Base-by-base conservation (phyloP, 2,113 vertebrate genomes). In the Phylloscopus whistleri region DNA sequence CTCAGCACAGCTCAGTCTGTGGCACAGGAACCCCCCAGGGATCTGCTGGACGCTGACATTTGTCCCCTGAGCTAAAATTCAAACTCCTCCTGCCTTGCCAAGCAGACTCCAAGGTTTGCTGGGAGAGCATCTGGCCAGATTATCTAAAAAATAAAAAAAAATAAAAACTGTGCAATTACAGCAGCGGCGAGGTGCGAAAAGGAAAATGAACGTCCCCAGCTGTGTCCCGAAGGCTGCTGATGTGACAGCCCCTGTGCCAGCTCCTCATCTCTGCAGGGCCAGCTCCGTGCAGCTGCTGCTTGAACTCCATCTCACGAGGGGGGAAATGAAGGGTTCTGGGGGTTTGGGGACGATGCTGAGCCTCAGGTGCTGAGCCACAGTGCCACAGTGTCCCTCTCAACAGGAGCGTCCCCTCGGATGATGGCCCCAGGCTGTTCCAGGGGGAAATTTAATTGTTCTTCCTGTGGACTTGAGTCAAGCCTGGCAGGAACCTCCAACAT, bases 41-140 rank as follows among this genome's bases (percentile, higher is more conserved):
- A 37, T 84, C 84, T 76, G 84, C 69, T n/a, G 87, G 91, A 41
- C 0, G 0, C 63, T 87, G 91, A 28, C 81, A 35, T 53, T 53
- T 11, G 74, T 17, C 91, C 90, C 70, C 20, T 37, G 84, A 84
- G 89, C 37, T 79, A 41, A 94, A 95, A 94, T 94, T 92, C 72
- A 95, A 96, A 68, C 72, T 46, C 81, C 67, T 87, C 43, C 62
- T 62, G 84, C 74, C 63, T 72, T 31, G 80, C 56, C 94, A 48
- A 24, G 24, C 56, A 86, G 43, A 17, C 64, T 88, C 59, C 44
- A 23, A 44, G 89, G 80, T 74, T 93, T 90, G 64, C 11, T 81
- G 72, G 73, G 94, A 84, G 73, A 95, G 68, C 93, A 96, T 70
- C 91, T 93, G 92, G 68, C 39, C 35, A 10, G 35, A 13, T 52